Conservation (phyloP, 2,888 invertebrate species). For the Agrilus biguttatus region DNA sequence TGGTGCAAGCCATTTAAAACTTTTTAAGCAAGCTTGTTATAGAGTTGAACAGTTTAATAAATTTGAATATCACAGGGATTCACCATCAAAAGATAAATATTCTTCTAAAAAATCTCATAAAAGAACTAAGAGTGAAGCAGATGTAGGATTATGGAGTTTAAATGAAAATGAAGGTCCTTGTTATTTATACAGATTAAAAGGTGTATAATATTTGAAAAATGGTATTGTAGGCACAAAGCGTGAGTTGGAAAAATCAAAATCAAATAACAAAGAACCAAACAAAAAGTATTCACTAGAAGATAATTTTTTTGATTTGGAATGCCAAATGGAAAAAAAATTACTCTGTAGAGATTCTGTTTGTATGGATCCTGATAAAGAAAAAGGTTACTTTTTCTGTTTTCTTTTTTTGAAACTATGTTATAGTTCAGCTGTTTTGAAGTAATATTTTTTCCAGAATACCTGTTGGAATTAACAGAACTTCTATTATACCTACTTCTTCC, state of each 20-base stretch:
- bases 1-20: conserved; percentile 73
- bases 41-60: conserved; percentile 26
- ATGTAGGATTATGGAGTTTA: conserved; percentile 28
- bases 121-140: conserved; percentile 61
- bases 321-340: conserved; percentile 67
- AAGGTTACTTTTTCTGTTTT: conserved; percentile 24
- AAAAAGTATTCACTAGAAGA: conserved; percentile 43
- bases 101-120: conserved; percentile 38
- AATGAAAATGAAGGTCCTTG: background rate
- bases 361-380: conserved; percentile 49
- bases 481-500: conserved; percentile 71
- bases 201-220: background rate
- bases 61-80: conserved; percentile 20
- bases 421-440: background rate
- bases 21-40: conserved; percentile 65
- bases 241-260: conserved; percentile 44
- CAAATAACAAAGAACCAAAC: conserved; percentile 38
- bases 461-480: conserved; percentile 71
- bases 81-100: conserved; percentile 23
- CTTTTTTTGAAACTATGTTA: background rate
- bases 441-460: conserved; percentile 45
- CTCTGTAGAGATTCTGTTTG: conserved; percentile 71
- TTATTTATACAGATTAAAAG: no score
- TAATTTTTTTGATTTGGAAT: conserved; percentile 80
- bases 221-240: conserved; percentile 18